Conservation (phyloP, 1,140 invertebrate genomes). For the Heliconius nattereri region DNA sequence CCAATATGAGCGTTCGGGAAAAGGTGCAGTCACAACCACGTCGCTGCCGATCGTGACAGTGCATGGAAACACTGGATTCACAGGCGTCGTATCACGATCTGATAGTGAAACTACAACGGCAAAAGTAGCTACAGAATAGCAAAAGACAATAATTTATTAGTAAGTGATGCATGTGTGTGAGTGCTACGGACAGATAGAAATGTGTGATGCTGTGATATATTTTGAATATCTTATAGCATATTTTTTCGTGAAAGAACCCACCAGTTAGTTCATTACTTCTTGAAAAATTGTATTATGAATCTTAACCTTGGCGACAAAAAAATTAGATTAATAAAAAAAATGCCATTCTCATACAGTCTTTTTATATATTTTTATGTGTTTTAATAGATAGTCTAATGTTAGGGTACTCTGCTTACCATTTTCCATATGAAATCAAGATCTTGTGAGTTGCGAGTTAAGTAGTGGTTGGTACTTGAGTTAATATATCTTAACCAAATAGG, state of each 20-base stretch:
- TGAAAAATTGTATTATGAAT: not conserved
- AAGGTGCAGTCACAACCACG: conserved; percentile 39
- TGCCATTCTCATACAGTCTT: not conserved
- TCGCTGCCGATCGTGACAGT: conserved; percentile 58
- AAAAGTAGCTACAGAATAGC: conserved; percentile 1
- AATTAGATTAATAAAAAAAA: not conserved
- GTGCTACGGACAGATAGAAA: conserved; percentile 35
- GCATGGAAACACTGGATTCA: conserved; percentile 60
- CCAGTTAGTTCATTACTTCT: conserved; percentile 24
- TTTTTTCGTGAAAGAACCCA: conserved; percentile 20
- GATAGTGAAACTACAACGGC: conserved; percentile 52
- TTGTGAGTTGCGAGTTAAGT: no score
- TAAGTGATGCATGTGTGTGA: conserved; percentile 18
- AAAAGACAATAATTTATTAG: conserved; percentile 4
- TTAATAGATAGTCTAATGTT: not conserved
- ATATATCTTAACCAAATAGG: no score
- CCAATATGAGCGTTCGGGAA: conserved; percentile 25
- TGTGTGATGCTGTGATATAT: conserved; percentile 69
- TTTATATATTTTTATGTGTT: not conserved
- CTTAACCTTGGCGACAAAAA: not conserved
- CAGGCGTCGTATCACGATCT: conserved; percentile 57
- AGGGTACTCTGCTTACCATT: not conserved
- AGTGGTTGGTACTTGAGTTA: no score
- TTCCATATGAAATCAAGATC: not conserved
- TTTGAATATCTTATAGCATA: conserved; percentile 22